Percentiles rank a stretch among this genome's conserved stretches.
Conservation (phyloP, 2,113 vertebrate genomes). For the Sakesphorus luctuosus region DNA sequence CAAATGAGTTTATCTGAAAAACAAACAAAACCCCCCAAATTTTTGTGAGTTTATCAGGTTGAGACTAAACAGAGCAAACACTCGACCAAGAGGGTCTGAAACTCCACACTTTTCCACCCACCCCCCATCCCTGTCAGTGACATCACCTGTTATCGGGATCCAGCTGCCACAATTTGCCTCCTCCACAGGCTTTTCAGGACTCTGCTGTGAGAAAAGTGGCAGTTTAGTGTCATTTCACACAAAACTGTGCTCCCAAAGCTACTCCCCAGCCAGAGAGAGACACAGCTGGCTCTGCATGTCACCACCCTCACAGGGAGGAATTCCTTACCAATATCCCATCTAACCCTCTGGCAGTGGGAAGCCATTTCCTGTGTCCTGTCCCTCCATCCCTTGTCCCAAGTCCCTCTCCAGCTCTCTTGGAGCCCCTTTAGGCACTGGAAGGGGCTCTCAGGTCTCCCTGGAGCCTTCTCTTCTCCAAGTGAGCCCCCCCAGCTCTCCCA, state of each 20-base stretch:
- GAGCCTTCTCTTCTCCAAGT: background rate
- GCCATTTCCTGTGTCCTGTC: background rate
- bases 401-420: background rate
- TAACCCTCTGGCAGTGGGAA: background rate
- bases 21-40: conserved; percentile 14
- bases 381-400: background rate
- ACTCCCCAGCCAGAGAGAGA: background rate
- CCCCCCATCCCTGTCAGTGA: background rate
- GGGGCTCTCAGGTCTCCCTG: background rate
- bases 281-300: background rate
- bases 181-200: conserved; percentile 54
- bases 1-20: conserved; percentile 70
- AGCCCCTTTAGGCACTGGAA: background rate
- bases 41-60: background rate
- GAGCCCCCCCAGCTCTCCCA: background rate
- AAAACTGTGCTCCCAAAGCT: background rate
- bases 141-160: conserved; percentile 66
- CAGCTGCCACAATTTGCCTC: conserved; percentile 47
- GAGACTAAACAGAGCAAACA: background rate
- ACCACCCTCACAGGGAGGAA: background rate
- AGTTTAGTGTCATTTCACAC: background rate
- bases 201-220: background rate
- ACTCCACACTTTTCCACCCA: background rate
- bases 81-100: background rate
- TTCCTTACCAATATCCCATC: background rate